A percentile compares a stretch with the other conserved stretches of the same genome.
Conservation (phyloP, 2,797 vertebrate species). For the Phoxinus dragarum region DNA sequence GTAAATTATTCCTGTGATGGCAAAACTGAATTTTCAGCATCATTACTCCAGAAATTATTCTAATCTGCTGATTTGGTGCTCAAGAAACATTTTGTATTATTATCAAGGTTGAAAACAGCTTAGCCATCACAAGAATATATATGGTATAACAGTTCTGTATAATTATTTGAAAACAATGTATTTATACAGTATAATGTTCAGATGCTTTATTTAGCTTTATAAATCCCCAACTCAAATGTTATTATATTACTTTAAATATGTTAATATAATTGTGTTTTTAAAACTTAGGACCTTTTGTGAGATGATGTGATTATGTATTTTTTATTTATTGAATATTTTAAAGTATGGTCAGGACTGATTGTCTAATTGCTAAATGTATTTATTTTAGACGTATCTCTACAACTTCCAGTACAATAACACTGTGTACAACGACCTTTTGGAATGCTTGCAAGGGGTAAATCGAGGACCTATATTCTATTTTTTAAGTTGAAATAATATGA, state of each 20-base stretch:
- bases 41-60: not conserved
- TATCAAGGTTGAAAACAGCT: not conserved
- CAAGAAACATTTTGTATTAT: not conserved
- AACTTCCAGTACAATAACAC: slow-evolving; percentile 60
- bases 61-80: not conserved
- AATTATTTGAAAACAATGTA: too few species aligned
- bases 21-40: not conserved
- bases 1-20: not conserved
- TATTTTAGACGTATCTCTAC: slow-evolving; percentile 70
- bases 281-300: not conserved
- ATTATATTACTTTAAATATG: not conserved
- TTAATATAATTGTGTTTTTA: not conserved
- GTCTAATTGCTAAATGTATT: not conserved
- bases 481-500: not conserved
- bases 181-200: not conserved
- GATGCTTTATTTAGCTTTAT: not conserved
- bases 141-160: too few species aligned
- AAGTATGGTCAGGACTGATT: not conserved
- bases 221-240: not conserved
- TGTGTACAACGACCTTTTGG: slow-evolving; percentile 70
- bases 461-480: not conserved
- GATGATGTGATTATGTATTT: not conserved
- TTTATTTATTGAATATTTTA: not conserved
- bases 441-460: slow-evolving; percentile 69
- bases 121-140: not conserved